These are phyloP conservation scores for Dinoponera quadriceps DNA, from an alignment of 1,140 invertebrate species.

Conservation along the genomic window DNA sequence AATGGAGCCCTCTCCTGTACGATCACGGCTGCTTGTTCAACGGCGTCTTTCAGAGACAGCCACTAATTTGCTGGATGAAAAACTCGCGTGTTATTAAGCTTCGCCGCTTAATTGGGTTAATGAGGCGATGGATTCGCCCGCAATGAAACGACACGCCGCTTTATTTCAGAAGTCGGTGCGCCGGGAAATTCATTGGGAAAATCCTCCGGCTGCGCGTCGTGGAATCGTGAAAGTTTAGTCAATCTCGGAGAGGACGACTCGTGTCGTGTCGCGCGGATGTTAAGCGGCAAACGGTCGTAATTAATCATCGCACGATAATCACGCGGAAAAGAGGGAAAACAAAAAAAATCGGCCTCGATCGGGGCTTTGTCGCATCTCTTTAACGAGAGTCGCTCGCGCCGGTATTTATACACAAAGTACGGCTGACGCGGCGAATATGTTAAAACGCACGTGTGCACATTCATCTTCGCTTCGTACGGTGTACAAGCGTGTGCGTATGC, in stretches of 20 bases:
- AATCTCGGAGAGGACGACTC: neutral
- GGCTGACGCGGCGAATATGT: slow-evolving; percentile 14
- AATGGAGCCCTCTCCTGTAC: slow-evolving; percentile 49
- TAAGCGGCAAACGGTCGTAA: neutral
- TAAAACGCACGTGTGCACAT: slow-evolving; percentile 36
- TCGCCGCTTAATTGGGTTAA: slow-evolving; percentile 81
- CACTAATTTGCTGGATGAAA: slow-evolving; percentile 73
- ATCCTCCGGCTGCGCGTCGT: neutral
- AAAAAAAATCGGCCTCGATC: neutral
- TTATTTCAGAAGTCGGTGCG: slow-evolving; percentile 58
- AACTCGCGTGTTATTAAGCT: slow-evolving; percentile 76
- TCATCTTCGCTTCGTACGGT: neutral
- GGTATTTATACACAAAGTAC: neutral
- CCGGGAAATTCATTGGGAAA: slow-evolving; percentile 70
- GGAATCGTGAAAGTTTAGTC: slow-evolving; percentile 3
- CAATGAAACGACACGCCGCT: slow-evolving; percentile 72
- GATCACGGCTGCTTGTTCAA: slow-evolving; percentile 67
- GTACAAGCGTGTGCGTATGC: neutral
- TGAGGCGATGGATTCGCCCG: slow-evolving; percentile 76
- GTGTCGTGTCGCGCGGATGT: no score
- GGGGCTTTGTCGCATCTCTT: neutral
- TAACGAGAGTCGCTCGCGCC: neutral
- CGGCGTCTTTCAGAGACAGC: slow-evolving; percentile 59
- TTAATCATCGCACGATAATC: no score
- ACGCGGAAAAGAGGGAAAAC: no score